A percentile compares a stretch with the other conserved stretches of the same genome.
Conservation (phyloP, 2,113 vertebrate genomes). For the Elaphurus davidianus region DNA sequence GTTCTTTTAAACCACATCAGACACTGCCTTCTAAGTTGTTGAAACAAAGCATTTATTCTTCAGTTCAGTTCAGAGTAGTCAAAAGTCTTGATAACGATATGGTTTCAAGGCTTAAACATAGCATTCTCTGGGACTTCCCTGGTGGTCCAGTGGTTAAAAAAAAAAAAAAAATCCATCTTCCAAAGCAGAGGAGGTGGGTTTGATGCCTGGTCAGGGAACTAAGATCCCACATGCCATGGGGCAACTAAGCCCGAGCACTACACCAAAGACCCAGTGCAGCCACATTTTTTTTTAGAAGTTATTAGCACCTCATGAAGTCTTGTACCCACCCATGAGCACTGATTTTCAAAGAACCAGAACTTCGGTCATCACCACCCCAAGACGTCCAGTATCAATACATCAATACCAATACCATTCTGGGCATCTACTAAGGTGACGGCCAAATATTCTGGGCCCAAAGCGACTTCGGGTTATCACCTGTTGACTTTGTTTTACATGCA, state of each 20-base stretch:
- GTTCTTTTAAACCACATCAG: not conserved
- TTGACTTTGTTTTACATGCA: not conserved
- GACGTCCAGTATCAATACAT: not conserved
- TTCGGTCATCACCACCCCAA: not conserved
- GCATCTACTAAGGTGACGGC: not conserved
- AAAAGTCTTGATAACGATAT: not conserved
- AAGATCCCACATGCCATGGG: not conserved
- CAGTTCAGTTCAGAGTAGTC: not conserved
- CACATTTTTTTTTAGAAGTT: not conserved
- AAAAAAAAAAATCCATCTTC: not conserved
- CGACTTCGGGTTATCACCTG: not conserved
- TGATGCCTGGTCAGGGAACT: not conserved
- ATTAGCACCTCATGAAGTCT: not conserved
- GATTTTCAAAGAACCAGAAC: not conserved
- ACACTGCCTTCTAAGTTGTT: not conserved
- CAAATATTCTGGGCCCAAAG: not conserved
- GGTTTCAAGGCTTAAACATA: not conserved
- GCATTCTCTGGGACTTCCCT: not conserved
- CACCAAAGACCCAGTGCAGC: rapidly evolving
- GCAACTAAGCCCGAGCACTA: not conserved
- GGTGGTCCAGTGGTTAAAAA: not conserved
- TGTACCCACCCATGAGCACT: not conserved
- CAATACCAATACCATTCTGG: not conserved
- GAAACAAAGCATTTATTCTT: not conserved
- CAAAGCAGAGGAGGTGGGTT: not conserved